These are phyloP conservation scores for Zoanthus sociatus DNA, from an alignment of 92 coral and sea anemone species.

Conservation along the genomic window DNA sequence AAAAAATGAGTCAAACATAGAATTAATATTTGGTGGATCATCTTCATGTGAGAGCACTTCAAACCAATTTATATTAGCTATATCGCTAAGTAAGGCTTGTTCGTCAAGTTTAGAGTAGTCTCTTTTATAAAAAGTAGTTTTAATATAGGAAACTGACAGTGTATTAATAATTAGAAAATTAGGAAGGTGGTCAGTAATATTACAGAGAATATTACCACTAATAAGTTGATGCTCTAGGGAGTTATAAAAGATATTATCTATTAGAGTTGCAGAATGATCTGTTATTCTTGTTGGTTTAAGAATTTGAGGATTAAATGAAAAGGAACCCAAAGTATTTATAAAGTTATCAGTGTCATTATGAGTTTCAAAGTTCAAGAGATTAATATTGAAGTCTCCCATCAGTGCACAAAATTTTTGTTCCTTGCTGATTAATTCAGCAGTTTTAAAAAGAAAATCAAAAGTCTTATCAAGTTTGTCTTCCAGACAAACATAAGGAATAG, in stretches of 20 bases:
- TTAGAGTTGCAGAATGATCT: no score
- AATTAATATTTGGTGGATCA: background rate
- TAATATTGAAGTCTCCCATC: conserved; percentile 66
- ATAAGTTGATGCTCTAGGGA: conserved; percentile 63
- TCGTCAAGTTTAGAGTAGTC: conserved; percentile 31
- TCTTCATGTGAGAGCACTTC: conserved; percentile 38
- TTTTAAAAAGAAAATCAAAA: background rate
- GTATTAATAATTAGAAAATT: no score
- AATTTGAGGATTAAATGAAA: conserved; percentile 40
- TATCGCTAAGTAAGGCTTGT: background rate
- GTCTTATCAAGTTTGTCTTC: conserved; percentile 20
- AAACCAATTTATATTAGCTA: conserved; percentile 24
- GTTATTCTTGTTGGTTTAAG: no score
- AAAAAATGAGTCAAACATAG: conserved; percentile 23
- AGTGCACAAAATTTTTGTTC: conserved; percentile 27
- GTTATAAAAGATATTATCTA: conserved; percentile 54
- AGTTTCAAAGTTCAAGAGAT: conserved; percentile 55
- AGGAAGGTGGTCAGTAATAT: no score
- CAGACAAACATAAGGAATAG: no score
- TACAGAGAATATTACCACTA: conserved; percentile 4
- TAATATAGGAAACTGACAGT: no score
- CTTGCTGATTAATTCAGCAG: no score
- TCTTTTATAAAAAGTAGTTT: conserved; percentile 12
- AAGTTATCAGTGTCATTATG: conserved; percentile 51
- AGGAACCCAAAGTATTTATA: conserved; percentile 63